Conservation (phyloP, 2,113 vertebrate genomes). For the Menura novaehollandiae region DNA sequence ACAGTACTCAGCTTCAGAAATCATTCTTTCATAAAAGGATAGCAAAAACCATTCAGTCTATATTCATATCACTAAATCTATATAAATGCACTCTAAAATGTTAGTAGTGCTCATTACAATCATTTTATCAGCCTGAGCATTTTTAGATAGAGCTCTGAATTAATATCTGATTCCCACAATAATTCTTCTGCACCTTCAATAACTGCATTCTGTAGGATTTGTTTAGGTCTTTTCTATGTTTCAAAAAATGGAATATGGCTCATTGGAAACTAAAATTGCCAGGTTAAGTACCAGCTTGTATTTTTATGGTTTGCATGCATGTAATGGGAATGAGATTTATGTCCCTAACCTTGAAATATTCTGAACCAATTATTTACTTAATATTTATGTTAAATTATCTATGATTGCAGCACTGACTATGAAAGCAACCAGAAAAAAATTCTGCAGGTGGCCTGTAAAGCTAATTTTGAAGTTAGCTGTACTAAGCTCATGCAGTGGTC, state of each 20-base stretch:
- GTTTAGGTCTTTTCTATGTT: constrained; percentile 56
- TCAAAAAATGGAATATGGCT: constrained; percentile 34
- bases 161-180: constrained; percentile 37
- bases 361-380: constrained; percentile 78
- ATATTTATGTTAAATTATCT: constrained; percentile 79
- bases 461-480: constrained; percentile 76
- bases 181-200: constrained; percentile 39
- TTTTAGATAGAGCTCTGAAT: constrained; percentile 29
- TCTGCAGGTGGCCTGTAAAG: constrained; percentile 78
- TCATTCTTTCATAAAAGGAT: constrained; percentile 4
- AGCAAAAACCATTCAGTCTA: not conserved
- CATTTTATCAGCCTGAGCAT: constrained; percentile 22
- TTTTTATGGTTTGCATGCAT: constrained; percentile 52
- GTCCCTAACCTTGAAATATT: constrained; percentile 71
- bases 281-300: constrained; percentile 33
- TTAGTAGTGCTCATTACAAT: not conserved
- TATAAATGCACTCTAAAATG: constrained; percentile 19
- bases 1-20: constrained; percentile 57
- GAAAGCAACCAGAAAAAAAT: constrained; percentile 70
- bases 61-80: constrained; percentile 15
- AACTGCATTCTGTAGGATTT: constrained; percentile 19
- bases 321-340: constrained; percentile 67
- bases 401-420: constrained; percentile 71
- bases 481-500: constrained; percentile 70
- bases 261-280: constrained; percentile 52